phyloP scores from a whole-genome alignment of 2,797 vertebrate species.

The Ceryle rudis region DNA sequence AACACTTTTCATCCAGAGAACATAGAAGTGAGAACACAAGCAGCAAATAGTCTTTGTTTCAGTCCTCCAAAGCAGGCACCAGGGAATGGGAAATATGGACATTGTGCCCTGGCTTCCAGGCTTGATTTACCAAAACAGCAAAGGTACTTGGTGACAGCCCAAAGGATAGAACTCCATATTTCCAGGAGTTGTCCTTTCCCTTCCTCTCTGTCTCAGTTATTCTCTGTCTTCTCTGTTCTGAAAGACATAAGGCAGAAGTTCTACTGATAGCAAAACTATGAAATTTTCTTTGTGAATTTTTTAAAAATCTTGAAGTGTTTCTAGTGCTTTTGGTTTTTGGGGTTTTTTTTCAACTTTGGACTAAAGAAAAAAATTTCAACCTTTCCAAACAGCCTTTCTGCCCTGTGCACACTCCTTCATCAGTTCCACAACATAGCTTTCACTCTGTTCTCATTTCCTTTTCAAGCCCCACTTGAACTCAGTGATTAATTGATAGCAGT shows the following conservation, averaged over 20 bases:
- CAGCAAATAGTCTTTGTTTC: background rate
- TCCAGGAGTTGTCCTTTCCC: background rate
- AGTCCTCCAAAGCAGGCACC: background rate
- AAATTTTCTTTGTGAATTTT: background rate
- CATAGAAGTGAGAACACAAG: background rate
- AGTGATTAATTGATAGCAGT: slow-evolving; percentile 9
- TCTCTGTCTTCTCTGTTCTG: background rate
- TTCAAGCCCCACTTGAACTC: background rate
- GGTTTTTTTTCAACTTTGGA: background rate
- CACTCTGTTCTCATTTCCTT: slow-evolving; percentile 8
- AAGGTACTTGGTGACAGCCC: background rate
- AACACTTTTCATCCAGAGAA: background rate
- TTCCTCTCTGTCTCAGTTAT: background rate
- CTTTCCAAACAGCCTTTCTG: background rate
- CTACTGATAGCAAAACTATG: background rate
- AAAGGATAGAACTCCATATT: background rate
- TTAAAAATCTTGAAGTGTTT: background rate
- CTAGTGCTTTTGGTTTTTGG: background rate
- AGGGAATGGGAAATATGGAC: background rate
- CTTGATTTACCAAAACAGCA: background rate
- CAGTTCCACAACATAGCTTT: background rate
- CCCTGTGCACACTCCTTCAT: background rate
- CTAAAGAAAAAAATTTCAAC: background rate
- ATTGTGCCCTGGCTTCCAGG: background rate
- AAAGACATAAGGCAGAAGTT: background rate